These are phyloP conservation scores for Megalurothrips usitatus DNA, from an alignment of 2,888 invertebrate genomes.

Conservation along the genomic window DNA sequence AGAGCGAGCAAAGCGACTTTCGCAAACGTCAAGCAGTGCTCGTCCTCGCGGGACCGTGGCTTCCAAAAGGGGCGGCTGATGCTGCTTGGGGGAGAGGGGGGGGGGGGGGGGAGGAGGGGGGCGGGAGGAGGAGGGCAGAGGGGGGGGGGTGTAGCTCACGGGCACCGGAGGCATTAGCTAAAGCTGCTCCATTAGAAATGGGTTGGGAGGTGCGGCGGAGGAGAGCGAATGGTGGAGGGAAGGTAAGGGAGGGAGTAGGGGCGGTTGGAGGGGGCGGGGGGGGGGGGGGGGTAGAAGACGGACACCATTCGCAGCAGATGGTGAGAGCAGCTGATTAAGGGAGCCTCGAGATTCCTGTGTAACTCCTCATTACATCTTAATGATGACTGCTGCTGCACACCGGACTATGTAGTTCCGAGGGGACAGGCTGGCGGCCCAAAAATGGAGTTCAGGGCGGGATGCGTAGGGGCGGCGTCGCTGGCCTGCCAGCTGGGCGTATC, in stretches of 20 bases:
- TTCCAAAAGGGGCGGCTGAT: too few species aligned
- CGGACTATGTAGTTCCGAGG: too few species aligned
- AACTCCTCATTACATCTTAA: constrained; percentile 15
- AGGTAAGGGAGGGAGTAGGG: background rate
- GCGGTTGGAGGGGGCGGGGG: background rate
- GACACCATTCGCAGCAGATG: constrained; percentile 15
- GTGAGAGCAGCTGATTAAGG: constrained; percentile 20
- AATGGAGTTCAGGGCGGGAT: too few species aligned
- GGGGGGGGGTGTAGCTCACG: background rate
- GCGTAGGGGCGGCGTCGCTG: too few species aligned
- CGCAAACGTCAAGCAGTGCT: too few species aligned
- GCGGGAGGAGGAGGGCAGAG: background rate
- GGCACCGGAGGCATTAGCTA: constrained; percentile 10
- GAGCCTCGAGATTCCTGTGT: background rate
- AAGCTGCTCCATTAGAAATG: constrained; percentile 19
- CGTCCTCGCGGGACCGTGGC: too few species aligned
- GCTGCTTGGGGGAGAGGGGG: background rate
- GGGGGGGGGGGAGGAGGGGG: background rate
- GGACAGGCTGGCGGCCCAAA: too few species aligned
- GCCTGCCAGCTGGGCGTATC: too few species aligned
- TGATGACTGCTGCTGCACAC: background rate
- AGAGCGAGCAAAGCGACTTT: too few species aligned
- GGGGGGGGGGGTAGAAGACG: background rate
- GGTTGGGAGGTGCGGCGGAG: background rate
- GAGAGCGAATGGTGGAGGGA: background rate